Evolutionary conservation across 2,797 vertebrate species (phyloP), one percentile per base, ranked within the genome.

Genomic region (Sebastes miniatus): DNA sequence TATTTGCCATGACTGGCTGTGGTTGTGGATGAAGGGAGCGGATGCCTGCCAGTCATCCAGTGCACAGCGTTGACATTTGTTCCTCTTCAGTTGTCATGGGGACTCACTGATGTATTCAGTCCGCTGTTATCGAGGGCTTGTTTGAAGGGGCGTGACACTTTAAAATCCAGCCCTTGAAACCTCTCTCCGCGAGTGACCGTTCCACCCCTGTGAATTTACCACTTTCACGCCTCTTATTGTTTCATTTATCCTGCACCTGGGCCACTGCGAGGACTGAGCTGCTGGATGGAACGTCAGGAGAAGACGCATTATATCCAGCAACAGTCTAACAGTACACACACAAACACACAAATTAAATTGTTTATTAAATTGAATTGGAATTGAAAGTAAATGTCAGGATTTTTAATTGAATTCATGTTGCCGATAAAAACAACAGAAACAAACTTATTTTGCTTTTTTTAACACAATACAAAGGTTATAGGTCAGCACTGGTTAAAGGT

Each of bases 161-260:
- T 69, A 69, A 69, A 86, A 86, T 76, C 54, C 59, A 77, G 43
- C 66, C 69, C 77, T 86, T 66, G 80, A 86, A 85, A 67, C 61
- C 69, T 88, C 73, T 76, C 79, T 84, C 78, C 79, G 77, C 43
- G 76, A 87, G 85, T 83, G 88, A 86, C 90, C 89, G 88, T 91
- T 92, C 88, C 81, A 81, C 89, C 86, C 84, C 73, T 70, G 43
- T 85, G 83, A 78, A 86, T 92, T 91, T 85, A 83, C 85, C 89
- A 88, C 85, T 92, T 90, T 90, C 87, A 91, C 82, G 84, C 65
- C 88, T 92, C 81, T 89, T 90, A 91, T 87, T 90, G 85, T 88
- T 90, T 93, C 90, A 93, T 93, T 92, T 77, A 77, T 83, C 62
- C 59, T 73, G 67, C 90, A 92, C 91, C 90, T 93, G 89, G 83